Conservation (phyloP, 2,888 invertebrate genomes). For the Philereme transversata region DNA sequence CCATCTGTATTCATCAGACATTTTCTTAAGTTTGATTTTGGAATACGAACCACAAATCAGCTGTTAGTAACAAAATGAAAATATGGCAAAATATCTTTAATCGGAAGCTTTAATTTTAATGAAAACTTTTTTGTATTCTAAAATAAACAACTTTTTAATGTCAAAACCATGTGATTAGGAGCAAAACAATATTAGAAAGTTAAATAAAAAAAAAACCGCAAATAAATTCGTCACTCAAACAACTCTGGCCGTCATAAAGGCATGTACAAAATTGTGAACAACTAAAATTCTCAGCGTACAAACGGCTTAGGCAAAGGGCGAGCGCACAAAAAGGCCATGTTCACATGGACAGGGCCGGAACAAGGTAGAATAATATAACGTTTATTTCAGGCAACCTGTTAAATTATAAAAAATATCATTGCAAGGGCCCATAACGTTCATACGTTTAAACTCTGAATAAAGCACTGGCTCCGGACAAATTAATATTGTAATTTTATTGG, state of each 20-base stretch:
- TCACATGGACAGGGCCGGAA: constrained; percentile 44
- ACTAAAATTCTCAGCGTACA: constrained; percentile 51
- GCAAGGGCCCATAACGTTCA: neutral
- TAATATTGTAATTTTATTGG: too few relatives aligned
- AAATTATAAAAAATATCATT: neutral
- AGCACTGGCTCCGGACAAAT: too few relatives aligned
- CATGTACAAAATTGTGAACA: constrained; percentile 50
- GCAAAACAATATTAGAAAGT: neutral
- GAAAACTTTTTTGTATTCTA: constrained; percentile 5
- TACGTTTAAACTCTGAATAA: too few relatives aligned
- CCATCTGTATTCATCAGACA: too few relatives aligned
- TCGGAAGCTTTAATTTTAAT: too few relatives aligned
- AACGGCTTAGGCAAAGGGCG: constrained; percentile 52
- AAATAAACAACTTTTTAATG: neutral
- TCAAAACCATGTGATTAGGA: neutral
- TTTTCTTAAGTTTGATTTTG: too few relatives aligned
- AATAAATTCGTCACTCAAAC: constrained; percentile 27
- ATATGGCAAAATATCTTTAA: too few relatives aligned
- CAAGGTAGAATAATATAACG: constrained; percentile 1
- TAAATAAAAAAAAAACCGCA: constrained; percentile 7
- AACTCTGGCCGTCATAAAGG: constrained; percentile 41
- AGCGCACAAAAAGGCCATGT: constrained; percentile 54
- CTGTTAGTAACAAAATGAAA: too few relatives aligned
- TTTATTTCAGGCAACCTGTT: neutral
- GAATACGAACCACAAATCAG: too few relatives aligned